These are phyloP conservation scores for Eilema griseolum DNA, from an alignment of 2,888 invertebrate genomes.

Conservation along the genomic window DNA sequence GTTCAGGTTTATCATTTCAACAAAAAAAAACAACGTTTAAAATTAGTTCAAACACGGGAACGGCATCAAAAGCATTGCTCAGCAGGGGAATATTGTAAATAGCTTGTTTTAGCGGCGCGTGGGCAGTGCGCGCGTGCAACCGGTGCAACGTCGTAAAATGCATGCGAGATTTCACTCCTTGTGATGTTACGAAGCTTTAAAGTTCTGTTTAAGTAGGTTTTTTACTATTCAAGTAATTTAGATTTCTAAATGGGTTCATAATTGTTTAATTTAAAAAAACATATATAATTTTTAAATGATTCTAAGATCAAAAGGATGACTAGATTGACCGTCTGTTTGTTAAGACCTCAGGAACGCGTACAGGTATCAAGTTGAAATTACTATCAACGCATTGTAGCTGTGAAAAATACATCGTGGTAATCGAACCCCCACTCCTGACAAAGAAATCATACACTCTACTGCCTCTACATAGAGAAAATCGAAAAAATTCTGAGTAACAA, in stretches of 20 bases:
- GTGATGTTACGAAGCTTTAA: conserved; percentile 10
- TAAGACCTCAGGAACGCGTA: neutral
- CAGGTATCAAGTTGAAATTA: neutral
- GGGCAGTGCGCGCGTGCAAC: conserved; percentile 45
- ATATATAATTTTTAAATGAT: neutral
- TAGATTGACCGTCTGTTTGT: too few species aligned
- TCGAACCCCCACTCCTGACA: neutral
- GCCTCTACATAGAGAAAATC: too few species aligned
- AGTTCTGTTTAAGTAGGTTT: conserved; percentile 5
- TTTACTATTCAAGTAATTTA: neutral
- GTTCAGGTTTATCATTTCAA: conserved; percentile 16
- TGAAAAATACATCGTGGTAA: neutral
- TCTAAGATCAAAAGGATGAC: neutral
- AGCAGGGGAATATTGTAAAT: conserved; percentile 63
- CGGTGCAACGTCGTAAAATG: conserved; percentile 59
- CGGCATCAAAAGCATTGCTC: conserved; percentile 52
- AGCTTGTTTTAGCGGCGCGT: conserved; percentile 50
- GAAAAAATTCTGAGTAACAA: too few species aligned
- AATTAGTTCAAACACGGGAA: conserved; percentile 47
- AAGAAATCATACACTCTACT: neutral
- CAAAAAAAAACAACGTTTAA: conserved; percentile 42
- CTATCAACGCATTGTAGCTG: neutral
- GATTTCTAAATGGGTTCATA: neutral
- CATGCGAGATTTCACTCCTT: conserved; percentile 44
- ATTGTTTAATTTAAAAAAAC: neutral